Base-by-base conservation (phyloP, 2,797 vertebrate genomes). In the Syngnathus acus region DNA sequence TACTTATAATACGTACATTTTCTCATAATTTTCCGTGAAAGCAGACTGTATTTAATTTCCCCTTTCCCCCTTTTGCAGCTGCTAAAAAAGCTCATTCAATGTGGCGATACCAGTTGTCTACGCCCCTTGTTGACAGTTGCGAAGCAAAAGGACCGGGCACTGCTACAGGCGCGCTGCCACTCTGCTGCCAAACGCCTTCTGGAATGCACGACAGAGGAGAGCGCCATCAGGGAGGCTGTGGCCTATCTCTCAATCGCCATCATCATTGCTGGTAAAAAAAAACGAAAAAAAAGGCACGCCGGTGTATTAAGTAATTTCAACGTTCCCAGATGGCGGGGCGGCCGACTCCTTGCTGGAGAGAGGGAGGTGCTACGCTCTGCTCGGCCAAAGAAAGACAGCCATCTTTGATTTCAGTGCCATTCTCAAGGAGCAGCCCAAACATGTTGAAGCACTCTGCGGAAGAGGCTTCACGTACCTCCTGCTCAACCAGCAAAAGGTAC, bases 201-300 rank as follows among this genome's bases (percentile, higher is more conserved):
- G 60, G 83, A 87, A 64, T 74, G 50, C 65, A 64, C 78, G 0
- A 78, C 78, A 71, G 82, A 88, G 0, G 90, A 85, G 47, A 74
- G 78, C 17, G 78, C 77, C 66, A 75, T 94, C 68, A 92, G 85
- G 75, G 94, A 97, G 79, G 94, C 95, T 61, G 88, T 98, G 62
- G 82, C 93, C 1, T 96, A 96, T 78, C 92, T 99, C 43, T 96
- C 95, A 62, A 91, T 98, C 65, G 94, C 95, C 73, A 96, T 99
- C 82, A 94, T 95, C 58, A 92, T 94, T 39, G 92, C 94, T 78
- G 95, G 95, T 97, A 80, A 68, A 61, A 1, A 62, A 32, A 37
- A 3, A 37, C 14, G 17, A 1, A 32, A 57, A 14, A 8, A 57
- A 57, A 57, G 6, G 26, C 43, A 26, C 59, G 61, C 17, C 8